These are phyloP conservation scores for Ephydatia muelleri DNA, from an alignment of 37 sponge, comb jelly and placozoan species.

Conservation along the genomic window DNA sequence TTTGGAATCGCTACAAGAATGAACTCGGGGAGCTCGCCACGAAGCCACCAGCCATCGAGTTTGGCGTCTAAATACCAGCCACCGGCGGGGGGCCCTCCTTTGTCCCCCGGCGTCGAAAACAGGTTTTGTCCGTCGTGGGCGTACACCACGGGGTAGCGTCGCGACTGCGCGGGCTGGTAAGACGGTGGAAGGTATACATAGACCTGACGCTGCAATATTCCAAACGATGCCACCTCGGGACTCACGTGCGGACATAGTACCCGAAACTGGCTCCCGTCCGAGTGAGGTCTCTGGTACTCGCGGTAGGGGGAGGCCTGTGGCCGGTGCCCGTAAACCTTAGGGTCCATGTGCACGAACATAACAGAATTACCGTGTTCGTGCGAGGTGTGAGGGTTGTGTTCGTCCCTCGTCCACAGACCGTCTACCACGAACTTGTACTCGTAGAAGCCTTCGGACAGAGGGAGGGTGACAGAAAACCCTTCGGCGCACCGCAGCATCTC, in stretches of 20 bases:
- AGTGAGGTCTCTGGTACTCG: slow-evolving; percentile 53
- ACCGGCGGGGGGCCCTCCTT: slow-evolving; percentile 61
- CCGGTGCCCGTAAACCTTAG: slow-evolving; percentile 61
- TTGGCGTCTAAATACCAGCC: slow-evolving; percentile 86
- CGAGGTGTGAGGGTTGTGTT: slow-evolving; percentile 66
- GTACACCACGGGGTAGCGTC: slow-evolving; percentile 79
- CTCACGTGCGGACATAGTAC: slow-evolving; percentile 42
- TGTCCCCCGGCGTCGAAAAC: slow-evolving; percentile 84
- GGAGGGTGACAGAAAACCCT: slow-evolving; percentile 64
- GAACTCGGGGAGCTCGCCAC: slow-evolving; percentile 70
- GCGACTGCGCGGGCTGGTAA: slow-evolving; percentile 20
- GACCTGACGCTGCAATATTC: slow-evolving; percentile 65
- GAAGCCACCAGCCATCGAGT: slow-evolving; percentile 77
- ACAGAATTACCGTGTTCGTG: slow-evolving; percentile 72
- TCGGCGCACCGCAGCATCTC: slow-evolving; percentile 58
- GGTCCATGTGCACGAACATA: slow-evolving; percentile 94
- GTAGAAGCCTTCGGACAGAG: slow-evolving; percentile 79
- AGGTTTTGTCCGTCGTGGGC: slow-evolving; percentile 87
- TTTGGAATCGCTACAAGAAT: slow-evolving; percentile 88
- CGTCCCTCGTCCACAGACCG: slow-evolving; percentile 58
- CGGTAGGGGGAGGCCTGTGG: slow-evolving; percentile 51
- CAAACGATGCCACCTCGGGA: slow-evolving; percentile 42
- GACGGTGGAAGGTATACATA: slow-evolving; percentile 85
- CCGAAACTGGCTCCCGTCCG: slow-evolving; percentile 56
- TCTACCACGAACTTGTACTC: slow-evolving; percentile 83